Percentiles rank a stretch among this genome's conserved stretches.
Evolutionary conservation across 2,113 vertebrate genomes (phyloP).

Genomic region (Cyrtonyx montezumae): DNA sequence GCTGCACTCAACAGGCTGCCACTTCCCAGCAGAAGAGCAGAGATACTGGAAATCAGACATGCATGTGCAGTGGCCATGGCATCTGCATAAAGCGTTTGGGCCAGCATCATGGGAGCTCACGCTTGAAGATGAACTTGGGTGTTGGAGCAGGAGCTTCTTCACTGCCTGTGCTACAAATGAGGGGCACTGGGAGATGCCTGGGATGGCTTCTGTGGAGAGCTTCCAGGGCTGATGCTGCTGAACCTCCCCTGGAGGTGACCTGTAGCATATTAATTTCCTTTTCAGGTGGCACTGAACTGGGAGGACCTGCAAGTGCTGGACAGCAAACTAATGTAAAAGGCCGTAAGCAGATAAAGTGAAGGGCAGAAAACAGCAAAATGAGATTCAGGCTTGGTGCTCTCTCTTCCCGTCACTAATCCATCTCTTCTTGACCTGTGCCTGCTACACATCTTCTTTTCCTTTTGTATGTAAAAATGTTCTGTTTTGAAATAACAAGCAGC

Average conservation of each 20-base stretch:
- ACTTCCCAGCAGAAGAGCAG: not conserved
- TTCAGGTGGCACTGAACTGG: not conserved
- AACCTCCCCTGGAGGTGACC: not conserved
- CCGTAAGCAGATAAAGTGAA: not conserved
- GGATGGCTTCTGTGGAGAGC: not conserved
- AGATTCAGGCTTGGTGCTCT: constrained; percentile 14
- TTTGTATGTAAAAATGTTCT: constrained; percentile 45
- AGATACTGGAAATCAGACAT: not conserved
- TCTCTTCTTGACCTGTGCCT: constrained; percentile 5
- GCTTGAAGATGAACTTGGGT: accelerated
- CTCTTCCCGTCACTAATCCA: constrained; percentile 16
- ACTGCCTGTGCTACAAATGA: accelerated
- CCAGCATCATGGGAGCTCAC: accelerated
- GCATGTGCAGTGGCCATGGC: not conserved
- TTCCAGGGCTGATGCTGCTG: not conserved
- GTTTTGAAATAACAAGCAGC: constrained; percentile 6
- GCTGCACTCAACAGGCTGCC: not conserved
- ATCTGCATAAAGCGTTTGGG: not conserved
- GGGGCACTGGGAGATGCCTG: accelerated
- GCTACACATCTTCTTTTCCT: not conserved
- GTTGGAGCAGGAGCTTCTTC: not conserved
- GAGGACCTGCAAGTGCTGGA: not conserved
- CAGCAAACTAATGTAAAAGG: not conserved
- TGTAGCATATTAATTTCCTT: not conserved
- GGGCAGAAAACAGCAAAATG: constrained; percentile 6